Evolutionary conservation across 2,113 vertebrate genomes (phyloP).

Genomic region (Chionomys nivalis): DNA sequence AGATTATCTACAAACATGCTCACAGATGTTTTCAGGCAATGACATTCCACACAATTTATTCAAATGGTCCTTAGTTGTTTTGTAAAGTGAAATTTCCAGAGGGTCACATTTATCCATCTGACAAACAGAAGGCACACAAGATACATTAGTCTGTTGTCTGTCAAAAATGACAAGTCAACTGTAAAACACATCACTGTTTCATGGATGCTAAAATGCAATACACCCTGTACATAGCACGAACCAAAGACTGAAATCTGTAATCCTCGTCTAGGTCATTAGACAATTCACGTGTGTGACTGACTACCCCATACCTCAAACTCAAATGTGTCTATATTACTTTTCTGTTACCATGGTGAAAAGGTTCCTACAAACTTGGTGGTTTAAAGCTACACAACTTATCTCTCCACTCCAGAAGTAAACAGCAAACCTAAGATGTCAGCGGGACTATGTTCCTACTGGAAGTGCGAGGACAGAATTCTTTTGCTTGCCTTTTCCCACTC

Average conservation of each 20-base stretch:
- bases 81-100: slow-evolving; percentile 34
- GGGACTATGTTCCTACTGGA: background rate
- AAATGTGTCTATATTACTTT: background rate
- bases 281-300: background rate
- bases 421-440: background rate
- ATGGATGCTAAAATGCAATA: background rate
- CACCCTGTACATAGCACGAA: background rate
- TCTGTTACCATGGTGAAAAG: background rate
- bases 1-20: background rate
- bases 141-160: background rate
- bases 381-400: slow-evolving; percentile 6
- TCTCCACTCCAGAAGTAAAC: background rate
- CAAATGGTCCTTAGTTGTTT: background rate
- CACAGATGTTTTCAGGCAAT: background rate
- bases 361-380: background rate
- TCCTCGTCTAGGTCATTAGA: background rate
- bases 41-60: background rate
- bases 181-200: background rate
- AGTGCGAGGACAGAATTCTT: background rate
- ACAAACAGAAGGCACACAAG: background rate
- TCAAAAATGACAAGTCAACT: background rate
- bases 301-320: background rate
- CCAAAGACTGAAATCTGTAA: background rate
- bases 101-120: background rate
- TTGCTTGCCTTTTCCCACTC: background rate